Percentiles rank a stretch among this genome's conserved stretches.
Evolutionary conservation across 2,113 vertebrate genomes (phyloP).

Genomic region (Campylomormyrus tamandua): DNA sequence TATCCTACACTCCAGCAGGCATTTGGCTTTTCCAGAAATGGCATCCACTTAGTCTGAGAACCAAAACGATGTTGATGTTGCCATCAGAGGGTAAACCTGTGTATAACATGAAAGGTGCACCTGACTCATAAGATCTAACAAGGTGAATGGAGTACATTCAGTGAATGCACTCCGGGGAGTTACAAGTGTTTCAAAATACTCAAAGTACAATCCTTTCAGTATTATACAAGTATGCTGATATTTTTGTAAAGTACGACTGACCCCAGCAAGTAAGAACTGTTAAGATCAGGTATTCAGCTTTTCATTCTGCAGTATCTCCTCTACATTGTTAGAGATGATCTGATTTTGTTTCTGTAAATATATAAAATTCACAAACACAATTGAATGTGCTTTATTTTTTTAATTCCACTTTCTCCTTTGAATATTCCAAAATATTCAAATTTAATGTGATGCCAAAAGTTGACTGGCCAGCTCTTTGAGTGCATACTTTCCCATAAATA

Average conservation of each 20-base stretch:
- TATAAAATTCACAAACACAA: slow-evolving; percentile 6
- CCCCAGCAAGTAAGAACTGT: background rate
- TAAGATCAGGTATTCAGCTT: background rate
- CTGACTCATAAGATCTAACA: background rate
- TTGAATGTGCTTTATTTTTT: slow-evolving; percentile 4
- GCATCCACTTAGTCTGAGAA: background rate
- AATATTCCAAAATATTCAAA: slow-evolving; percentile 34
- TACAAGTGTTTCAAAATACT: background rate
- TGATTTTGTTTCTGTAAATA: background rate
- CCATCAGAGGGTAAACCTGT: background rate
- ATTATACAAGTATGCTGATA: background rate
- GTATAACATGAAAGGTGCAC: background rate
- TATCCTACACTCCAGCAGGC: background rate
- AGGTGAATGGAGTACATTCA: background rate
- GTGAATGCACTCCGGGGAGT: background rate
- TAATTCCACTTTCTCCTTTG: slow-evolving; percentile 29
- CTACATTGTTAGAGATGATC: background rate
- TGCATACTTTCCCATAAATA: slow-evolving; percentile 55
- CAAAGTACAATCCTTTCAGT: background rate
- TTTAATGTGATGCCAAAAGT: slow-evolving; percentile 37
- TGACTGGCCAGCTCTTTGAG: slow-evolving; percentile 44
- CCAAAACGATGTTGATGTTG: background rate
- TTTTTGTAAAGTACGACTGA: background rate
- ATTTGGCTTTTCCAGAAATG: background rate
- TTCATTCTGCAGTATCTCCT: background rate